Evolutionary conservation across 53 echinoderm and acorn worm genomes (phyloP).

Genomic region (Holothuria scabra): DNA sequence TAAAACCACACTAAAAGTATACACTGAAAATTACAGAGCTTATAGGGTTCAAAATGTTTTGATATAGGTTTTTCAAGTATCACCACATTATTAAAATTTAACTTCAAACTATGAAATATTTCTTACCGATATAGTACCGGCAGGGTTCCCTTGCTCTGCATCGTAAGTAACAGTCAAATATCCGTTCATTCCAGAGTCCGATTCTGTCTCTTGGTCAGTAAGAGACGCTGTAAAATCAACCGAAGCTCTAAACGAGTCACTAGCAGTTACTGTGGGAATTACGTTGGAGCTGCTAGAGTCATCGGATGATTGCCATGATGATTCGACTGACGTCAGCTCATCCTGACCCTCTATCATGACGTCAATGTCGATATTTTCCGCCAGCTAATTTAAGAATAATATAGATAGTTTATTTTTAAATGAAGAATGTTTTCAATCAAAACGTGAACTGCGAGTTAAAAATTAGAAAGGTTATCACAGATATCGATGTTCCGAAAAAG

Average conservation of each 20-base stretch:
- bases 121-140: no score
- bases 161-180: not conserved
- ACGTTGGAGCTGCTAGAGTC: not conserved
- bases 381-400: constrained; percentile 47
- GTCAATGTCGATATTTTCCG: constrained; percentile 59
- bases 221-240: not conserved
- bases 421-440: no score
- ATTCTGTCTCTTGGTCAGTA: not conserved
- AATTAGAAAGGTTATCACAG: no score
- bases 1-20: no score
- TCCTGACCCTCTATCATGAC: constrained; percentile 69
- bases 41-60: no score
- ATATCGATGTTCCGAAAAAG: no score
- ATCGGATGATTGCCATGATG: constrained; percentile 56
- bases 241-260: not conserved
- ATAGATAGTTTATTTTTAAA: no score
- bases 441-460: no score
- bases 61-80: no score
- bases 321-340: constrained; percentile 67
- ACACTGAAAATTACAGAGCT: no score
- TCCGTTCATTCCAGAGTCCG: not conserved
- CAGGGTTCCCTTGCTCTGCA: not conserved
- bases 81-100: no score
- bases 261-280: not conserved
- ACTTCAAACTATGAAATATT: no score